Base-by-base conservation (phyloP, 2,113 vertebrate genomes). In the Cebus imitator region DNA sequence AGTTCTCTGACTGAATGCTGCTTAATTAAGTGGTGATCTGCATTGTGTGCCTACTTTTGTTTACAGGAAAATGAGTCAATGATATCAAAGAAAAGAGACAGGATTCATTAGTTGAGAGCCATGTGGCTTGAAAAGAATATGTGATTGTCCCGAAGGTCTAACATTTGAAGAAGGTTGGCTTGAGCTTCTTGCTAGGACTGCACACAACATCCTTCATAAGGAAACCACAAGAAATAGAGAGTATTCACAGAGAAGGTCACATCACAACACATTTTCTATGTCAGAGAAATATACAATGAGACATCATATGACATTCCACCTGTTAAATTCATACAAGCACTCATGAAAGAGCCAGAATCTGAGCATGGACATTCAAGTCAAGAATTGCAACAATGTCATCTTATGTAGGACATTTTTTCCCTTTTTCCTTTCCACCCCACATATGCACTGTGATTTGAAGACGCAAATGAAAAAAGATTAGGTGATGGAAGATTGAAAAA, bases 391-490 rank as follows among this genome's bases (percentile, higher is more conserved):
- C n/a, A n/a, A 10, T 18, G 40, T 6, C 0, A 70, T 1, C 5
- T 94, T 30, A 88, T 8, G 1, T 12, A 82, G 52, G 16, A 14
- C 0, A 35, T 0, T 14, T 2, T 5, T 4, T 0, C 14, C 5
- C 3, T 10, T 5, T 32, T 66, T 52, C 17, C 40, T 61, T 68
- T 61, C 35, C 78, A 9, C 4, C 57, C 14, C 9, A 40, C 2
- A 13, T 21, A 43, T 83, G 32, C 6, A 30, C 14, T 45, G 30
- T 52, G 25, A 48, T 45, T 12, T n/a, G 3, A 91, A 91, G 6
- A 78, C 4, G 20, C 40, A 57, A 45, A 10, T 72, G 30, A 30
- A 32, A 64, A 40, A 61, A 21, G 9, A 87, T 18, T 55, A 35
- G 21, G 6, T 40, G 3, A 2, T 43, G 2, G 68, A 18, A 80